Percentiles rank a stretch among this genome's conserved stretches.
phyloP scores from a whole-genome alignment of 2,888 invertebrate species.

The Mesochorus sp. region DNA sequence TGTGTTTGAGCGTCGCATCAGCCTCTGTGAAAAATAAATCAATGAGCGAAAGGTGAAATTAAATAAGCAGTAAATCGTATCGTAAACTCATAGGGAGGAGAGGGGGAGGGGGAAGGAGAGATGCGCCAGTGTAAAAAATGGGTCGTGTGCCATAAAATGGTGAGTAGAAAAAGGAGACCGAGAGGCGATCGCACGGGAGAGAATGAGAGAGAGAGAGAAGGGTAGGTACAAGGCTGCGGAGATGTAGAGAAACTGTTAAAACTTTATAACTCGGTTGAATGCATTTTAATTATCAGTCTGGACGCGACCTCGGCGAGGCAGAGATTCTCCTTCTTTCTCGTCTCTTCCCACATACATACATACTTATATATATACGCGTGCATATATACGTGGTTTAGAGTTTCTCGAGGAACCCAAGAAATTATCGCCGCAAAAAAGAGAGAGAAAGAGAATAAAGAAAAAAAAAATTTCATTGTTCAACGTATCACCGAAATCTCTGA shows the following conservation, averaged over 20 bases:
- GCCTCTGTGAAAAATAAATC: slow-evolving; percentile 64
- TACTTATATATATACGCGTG: not conserved
- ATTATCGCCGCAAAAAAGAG: not conserved
- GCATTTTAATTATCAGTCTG: slow-evolving; percentile 77
- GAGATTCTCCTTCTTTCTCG: slow-evolving; percentile 22
- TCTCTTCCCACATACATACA: not conserved
- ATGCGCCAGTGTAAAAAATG: slow-evolving; percentile 60
- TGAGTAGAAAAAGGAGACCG: slow-evolving; percentile 41
- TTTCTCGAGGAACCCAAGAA: slow-evolving; percentile 7
- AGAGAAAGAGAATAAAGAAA: no score
- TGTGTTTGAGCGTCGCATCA: not conserved
- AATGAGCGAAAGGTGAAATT: slow-evolving; percentile 69
- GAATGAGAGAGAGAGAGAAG: slow-evolving; percentile 4
- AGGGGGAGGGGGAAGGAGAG: slow-evolving; percentile 17
- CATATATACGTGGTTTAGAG: not conserved
- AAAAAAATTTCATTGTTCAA: slow-evolving; percentile 16
- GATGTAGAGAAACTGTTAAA: slow-evolving; percentile 66
- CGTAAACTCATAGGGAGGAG: slow-evolving; percentile 65
- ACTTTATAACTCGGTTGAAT: slow-evolving; percentile 75
- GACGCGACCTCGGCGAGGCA: slow-evolving; percentile 57
- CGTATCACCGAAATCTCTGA: slow-evolving; percentile 1
- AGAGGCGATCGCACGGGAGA: slow-evolving; percentile 15
- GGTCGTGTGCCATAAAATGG: slow-evolving; percentile 66
- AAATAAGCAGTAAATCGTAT: slow-evolving; percentile 75
- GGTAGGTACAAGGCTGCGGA: slow-evolving; percentile 14